Evolutionary conservation across 2,888 invertebrate genomes (phyloP), one percentile per base, ranked within the genome.

Genomic region (Craniophora ligustri): DNA sequence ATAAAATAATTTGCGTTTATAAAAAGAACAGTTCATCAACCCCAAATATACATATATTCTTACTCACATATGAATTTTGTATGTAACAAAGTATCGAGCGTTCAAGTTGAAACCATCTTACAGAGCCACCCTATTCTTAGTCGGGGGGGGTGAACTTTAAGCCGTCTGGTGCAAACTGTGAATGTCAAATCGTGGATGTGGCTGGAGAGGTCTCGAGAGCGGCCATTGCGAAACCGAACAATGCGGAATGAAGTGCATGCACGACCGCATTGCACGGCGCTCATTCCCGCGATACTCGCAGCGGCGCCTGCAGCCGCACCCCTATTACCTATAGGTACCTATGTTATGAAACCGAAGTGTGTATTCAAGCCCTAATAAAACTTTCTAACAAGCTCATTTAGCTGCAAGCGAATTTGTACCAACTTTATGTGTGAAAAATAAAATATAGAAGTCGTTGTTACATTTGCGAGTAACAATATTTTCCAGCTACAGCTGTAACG

Each of bases 181-280:
- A 88, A 91, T 86, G 85, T 85, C 89, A 88, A n/a, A 89, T 88
- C 85, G 86, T 82, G 82, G 79, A 76, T 79, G 79, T 65, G 67
- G 75, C 66, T 79, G 72, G 73, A 91, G 89, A 67, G 82, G 82
- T 76, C 87, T 90, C 71, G 73, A 86, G 80, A 74, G 67, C 76
- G 72, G 74, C 82, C 75, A 83, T 85, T 86, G 85, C 86, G 70
- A 81, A 82, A 84, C 81, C 77, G 87, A 88, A 92, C 90, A 92
- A 92, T 90, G 86, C 77, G 79, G 76, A 86, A 85, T 88, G 82
- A 80, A 86, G 87, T 86, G 81, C 78, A 81, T 76, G 78, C 76
- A 80, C 67, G 79, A 81, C 81, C 77, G 75, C 81, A 82, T 81
- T 79, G 62, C 70, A 75, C 49, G 56, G 45, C 41, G 44, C 31